Evolutionary conservation across 2,113 vertebrate species (phyloP).

Genomic region (Laticauda laticaudata): DNA sequence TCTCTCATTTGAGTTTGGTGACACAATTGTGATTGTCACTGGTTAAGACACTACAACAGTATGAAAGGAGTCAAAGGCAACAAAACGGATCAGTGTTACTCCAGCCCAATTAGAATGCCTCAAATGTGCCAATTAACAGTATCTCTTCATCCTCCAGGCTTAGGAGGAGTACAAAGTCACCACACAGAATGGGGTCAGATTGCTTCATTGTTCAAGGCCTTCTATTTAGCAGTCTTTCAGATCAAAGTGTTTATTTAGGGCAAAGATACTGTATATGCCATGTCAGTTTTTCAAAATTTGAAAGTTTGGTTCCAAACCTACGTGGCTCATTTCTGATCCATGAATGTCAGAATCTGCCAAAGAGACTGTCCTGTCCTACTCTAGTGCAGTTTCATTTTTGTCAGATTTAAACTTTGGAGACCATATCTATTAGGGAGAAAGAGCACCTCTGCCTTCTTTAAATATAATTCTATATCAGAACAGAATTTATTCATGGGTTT

Average conservation of each 20-base stretch:
- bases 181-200: not conserved
- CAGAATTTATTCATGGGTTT: not conserved
- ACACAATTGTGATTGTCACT: slow-evolving; percentile 59
- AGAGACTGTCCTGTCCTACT: not conserved
- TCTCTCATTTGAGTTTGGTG: slow-evolving; percentile 30
- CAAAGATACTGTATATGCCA: not conserved
- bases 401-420: not conserved
- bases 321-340: accelerated
- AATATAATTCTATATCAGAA: not conserved
- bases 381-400: not conserved
- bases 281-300: not conserved
- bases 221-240: slow-evolving; percentile 2
- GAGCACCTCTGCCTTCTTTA: not conserved
- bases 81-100: slow-evolving; percentile 22
- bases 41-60: slow-evolving; percentile 40
- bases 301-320: not conserved
- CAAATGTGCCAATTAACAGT: not conserved
- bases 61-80: slow-evolving; percentile 32
- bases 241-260: not conserved
- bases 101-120: slow-evolving; percentile 13
- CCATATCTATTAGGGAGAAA: accelerated
- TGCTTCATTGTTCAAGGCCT: slow-evolving; percentile 6
- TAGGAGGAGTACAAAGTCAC: not conserved
- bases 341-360: not conserved
- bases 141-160: slow-evolving; percentile 7